phyloP scores from a whole-genome alignment of 2,888 invertebrate genomes.

The Ornithoptera alexandrae region DNA sequence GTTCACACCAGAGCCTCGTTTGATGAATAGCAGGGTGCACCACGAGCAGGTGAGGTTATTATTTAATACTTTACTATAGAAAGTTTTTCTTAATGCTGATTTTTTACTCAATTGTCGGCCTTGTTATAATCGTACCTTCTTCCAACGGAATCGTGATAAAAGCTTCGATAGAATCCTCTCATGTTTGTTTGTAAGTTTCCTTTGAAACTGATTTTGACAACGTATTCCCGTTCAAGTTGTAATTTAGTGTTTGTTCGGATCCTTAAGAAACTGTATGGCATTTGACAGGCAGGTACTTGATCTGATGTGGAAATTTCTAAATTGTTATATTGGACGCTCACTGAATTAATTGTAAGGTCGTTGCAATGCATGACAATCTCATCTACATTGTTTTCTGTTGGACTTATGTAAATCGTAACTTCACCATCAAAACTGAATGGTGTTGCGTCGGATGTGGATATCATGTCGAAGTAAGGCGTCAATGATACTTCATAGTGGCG shows the following conservation, averaged over 20 bases:
- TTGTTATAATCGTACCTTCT: slow-evolving; percentile 53
- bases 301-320: slow-evolving; percentile 39
- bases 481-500: slow-evolving; percentile 75
- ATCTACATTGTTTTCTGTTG: slow-evolving; percentile 41
- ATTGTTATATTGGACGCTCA: slow-evolving; percentile 51
- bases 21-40: no score
- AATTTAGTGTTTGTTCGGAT: slow-evolving; percentile 45
- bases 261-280: slow-evolving; percentile 53
- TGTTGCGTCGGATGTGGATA: slow-evolving; percentile 34
- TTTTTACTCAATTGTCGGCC: no score
- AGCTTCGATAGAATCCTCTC: slow-evolving; percentile 90
- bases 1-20: no score
- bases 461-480: slow-evolving; percentile 67
- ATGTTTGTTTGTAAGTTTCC: slow-evolving; percentile 86
- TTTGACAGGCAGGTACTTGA: slow-evolving; percentile 48
- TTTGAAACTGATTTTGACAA: slow-evolving; percentile 81
- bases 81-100: no score
- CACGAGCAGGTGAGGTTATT: no score
- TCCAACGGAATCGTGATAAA: slow-evolving; percentile 82
- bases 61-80: no score
- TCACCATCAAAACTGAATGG: slow-evolving; percentile 68
- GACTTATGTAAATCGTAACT: slow-evolving; percentile 53
- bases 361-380: slow-evolving; percentile 67
- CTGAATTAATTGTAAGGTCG: slow-evolving; percentile 57
- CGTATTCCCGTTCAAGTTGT: slow-evolving; percentile 68